Evolutionary conservation across 2,888 invertebrate genomes (phyloP), one percentile per base, ranked within the genome.

Genomic region (Eristalis arbustorum): DNA sequence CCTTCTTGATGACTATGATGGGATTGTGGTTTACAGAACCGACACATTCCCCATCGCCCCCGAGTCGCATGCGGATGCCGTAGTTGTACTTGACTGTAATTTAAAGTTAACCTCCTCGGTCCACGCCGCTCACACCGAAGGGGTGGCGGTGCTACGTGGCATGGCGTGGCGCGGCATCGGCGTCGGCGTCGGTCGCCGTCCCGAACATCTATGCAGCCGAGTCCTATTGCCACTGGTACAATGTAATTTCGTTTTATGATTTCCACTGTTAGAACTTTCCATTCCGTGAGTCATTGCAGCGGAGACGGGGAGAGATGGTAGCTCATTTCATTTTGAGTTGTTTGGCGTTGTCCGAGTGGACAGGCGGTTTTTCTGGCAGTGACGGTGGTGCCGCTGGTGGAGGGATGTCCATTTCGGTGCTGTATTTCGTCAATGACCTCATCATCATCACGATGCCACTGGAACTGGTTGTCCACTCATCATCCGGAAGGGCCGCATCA

Each of bases 1-100:
- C 87, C 83, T 87, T 79, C 78, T 83, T 83, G 83, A 87, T 87
- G 83, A 83, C 87, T 87, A 83, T 87, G 87, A 87, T 87, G 87
- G 87, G 87, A 87, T 87, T 87, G 87, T 75, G 87, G 87, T 75
- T 87, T 63, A 72, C 74, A 34, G 73, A 78, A 77, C 81, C 75
- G 64, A 64, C 73, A 77, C 81, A 61, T 57, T 75, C 66, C 61
- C 71, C 61, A 25, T 61, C 67, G 68, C 40, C 57, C 2, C 13
- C 28, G 42, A 42, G 37, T 61, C 34, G 25, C 59, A 59, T 76
- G 62, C 25, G 80, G 57, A 67, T 64, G 37, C 23, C 34, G 23
- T 18, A 18, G 11, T 28, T 57, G 57, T 80, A 81, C 71, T 76
- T 84, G 76, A 64, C 73, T 85, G 87, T 76, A 87, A 87, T 87